Percentiles rank a stretch among this genome's conserved stretches.
Conservation (phyloP, 2,797 vertebrate species). For the Pangasius krempfi region DNA sequence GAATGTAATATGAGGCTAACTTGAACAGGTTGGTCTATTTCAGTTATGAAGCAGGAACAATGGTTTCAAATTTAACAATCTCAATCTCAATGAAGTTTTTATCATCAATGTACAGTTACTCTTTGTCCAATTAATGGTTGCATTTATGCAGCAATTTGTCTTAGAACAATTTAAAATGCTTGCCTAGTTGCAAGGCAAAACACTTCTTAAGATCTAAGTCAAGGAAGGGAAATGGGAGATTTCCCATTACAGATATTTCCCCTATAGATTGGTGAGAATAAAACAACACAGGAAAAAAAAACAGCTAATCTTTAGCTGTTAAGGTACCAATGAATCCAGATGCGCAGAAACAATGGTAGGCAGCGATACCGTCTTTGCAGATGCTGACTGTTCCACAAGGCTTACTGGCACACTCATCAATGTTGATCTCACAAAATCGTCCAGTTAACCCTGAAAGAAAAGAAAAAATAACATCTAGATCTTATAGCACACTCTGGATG, state of each 20-base stretch:
- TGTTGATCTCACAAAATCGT: constrained; percentile 74
- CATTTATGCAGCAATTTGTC: background rate
- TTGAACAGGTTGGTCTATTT: background rate
- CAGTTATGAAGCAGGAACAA: background rate
- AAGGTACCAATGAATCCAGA: constrained; percentile 84
- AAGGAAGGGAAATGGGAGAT: background rate
- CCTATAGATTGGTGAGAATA: background rate
- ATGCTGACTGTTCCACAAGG: constrained; percentile 81
- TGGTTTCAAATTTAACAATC: background rate
- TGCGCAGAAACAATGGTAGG: constrained; percentile 84
- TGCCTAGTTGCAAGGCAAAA: background rate
- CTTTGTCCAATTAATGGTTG: background rate
- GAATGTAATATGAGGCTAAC: background rate
- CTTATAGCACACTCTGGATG: background rate
- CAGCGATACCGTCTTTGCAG: constrained; percentile 73
- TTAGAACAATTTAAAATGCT: background rate
- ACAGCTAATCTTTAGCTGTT: background rate
- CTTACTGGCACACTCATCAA: constrained; percentile 72
- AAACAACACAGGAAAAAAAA: background rate
- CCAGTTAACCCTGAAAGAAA: constrained; percentile 76
- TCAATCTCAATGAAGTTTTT: background rate
- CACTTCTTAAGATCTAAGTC: background rate
- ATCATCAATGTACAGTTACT: background rate
- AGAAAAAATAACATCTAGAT: background rate
- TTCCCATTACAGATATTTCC: background rate